Percentiles rank a stretch among this genome's conserved stretches.
Conservation (phyloP, 2,888 invertebrate species). For the Ametastegia equiseti region DNA sequence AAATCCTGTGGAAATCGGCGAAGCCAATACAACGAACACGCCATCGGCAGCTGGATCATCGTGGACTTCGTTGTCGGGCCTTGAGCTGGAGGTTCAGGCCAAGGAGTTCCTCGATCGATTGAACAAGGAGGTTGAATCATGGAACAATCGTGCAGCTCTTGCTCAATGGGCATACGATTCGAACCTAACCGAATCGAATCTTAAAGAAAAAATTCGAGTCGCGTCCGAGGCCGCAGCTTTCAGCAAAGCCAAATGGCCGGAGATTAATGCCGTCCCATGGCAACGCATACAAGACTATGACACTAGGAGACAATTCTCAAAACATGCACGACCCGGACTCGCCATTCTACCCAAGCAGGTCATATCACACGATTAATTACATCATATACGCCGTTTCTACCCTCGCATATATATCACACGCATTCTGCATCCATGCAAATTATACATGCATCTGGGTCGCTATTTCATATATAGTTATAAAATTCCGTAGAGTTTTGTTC, state of each 20-base stretch:
- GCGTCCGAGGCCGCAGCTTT: conserved; percentile 76
- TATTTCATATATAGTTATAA: no score
- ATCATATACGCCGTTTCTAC: no score
- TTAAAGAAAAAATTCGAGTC: conserved; percentile 77
- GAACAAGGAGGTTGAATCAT: conserved; percentile 80
- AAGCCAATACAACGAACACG: neutral
- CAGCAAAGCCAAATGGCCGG: conserved; percentile 82
- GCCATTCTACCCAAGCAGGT: conserved; percentile 84
- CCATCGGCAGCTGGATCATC: neutral
- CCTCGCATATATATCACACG: no score
- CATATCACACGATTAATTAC: conserved; percentile 28
- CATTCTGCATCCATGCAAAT: neutral
- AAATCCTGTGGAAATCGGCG: neutral
- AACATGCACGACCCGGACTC: conserved; percentile 84
- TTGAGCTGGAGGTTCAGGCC: conserved; percentile 69
- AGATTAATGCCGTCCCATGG: conserved; percentile 86
- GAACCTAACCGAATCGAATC: conserved; percentile 86
- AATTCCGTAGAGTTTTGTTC: no score
- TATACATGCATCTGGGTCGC: neutral
- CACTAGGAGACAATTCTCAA: conserved; percentile 86
- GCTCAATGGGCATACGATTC: conserved; percentile 88
- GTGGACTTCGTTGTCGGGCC: neutral
- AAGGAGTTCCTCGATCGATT: conserved; percentile 81
- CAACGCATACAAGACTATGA: conserved; percentile 83
- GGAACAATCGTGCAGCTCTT: conserved; percentile 80